Base-by-base conservation (phyloP, 2,113 vertebrate species). In the Caranx melampygus region DNA sequence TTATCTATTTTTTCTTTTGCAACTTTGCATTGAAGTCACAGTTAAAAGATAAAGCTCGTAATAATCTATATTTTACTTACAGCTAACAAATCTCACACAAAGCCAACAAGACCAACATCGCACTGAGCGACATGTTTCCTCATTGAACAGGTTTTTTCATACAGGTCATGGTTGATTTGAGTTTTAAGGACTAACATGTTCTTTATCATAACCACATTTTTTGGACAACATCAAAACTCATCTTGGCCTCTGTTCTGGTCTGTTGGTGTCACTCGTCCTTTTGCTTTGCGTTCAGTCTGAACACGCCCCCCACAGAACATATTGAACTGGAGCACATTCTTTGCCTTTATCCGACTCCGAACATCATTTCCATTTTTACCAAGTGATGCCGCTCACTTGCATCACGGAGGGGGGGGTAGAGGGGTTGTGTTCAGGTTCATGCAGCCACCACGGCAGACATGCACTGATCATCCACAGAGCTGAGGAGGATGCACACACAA, bases 401-500 rank as follows among this genome's bases (percentile, higher is more conserved):
- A 70, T 75, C 77, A 55, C 58, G 18, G 13, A 26, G 26, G 26
- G 26, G 26, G 26, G 26, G 26, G 26, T 26, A 26, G 26, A 1
- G 26, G 26, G 1, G 33, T 54, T 45, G 59, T 44, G 66, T 73
- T 85, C 77, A 78, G 64, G 74, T 79, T 84, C 83, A 88, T 91
- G 87, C 84, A 80, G 76, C 70, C 84, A 84, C 58, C 64, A 20
- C 37, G 55, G 72, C 64, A 72, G 31, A 72, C 90, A 85, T 90
- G 87, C 89, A 85, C 18, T 37, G 31, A n/a, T 13, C 61, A 75
- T 82, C 60, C 51, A 68, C 57, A 51, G 84, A 82, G 66, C 47
- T 73, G 71, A 86, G 55, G 67, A 79, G 33, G 78, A 84, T 76
- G 79, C 67, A 85, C 2, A 79, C 67, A 67, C 57, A 34, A 55